phyloP scores from a whole-genome alignment of 53 echinoderm and acorn worm species.

The Luidia sarsii region DNA sequence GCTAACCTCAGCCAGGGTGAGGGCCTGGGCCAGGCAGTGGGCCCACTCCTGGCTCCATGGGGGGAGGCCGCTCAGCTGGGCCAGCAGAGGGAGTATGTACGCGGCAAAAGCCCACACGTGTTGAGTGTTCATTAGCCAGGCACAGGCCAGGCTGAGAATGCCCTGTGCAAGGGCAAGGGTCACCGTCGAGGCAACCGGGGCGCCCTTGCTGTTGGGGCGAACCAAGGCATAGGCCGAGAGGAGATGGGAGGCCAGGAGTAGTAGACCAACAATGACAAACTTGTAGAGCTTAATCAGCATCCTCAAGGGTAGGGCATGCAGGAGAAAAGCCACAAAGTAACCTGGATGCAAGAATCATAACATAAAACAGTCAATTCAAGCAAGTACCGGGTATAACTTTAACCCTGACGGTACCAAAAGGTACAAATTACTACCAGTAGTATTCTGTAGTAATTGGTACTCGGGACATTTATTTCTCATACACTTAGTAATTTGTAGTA shows the following conservation, averaged over 20 bases:
- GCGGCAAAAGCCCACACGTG: conserved; percentile 76
- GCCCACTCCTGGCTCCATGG: conserved; percentile 49
- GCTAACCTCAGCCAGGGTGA: conserved; percentile 64
- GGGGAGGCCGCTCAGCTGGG: conserved; percentile 44
- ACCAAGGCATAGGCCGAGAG: conserved; percentile 75
- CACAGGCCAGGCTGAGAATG: conserved; percentile 62
- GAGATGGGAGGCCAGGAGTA: conserved; percentile 76
- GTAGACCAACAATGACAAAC: conserved; percentile 76
- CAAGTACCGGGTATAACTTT: background rate
- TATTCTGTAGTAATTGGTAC: too few relatives aligned
- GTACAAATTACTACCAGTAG: too few relatives aligned
- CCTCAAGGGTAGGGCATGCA: conserved; percentile 83
- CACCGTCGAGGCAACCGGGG: conserved; percentile 20
- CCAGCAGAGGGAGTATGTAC: conserved; percentile 70
- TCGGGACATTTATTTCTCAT: too few relatives aligned
- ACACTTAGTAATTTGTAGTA: too few relatives aligned
- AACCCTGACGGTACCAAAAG: too few relatives aligned
- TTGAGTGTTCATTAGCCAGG: conserved; percentile 66
- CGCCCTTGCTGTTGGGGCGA: conserved; percentile 29
- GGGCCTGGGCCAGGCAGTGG: conserved; percentile 68
- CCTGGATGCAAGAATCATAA: conserved; percentile 73
- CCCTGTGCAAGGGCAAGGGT: conserved; percentile 52
- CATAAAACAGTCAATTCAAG: background rate
- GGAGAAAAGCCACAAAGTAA: conserved; percentile 81
- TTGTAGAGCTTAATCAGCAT: conserved; percentile 84